Evolutionary conservation across 2,888 invertebrate species (phyloP), one percentile per base, ranked within the genome.

Genomic region (Smittia sp.): DNA sequence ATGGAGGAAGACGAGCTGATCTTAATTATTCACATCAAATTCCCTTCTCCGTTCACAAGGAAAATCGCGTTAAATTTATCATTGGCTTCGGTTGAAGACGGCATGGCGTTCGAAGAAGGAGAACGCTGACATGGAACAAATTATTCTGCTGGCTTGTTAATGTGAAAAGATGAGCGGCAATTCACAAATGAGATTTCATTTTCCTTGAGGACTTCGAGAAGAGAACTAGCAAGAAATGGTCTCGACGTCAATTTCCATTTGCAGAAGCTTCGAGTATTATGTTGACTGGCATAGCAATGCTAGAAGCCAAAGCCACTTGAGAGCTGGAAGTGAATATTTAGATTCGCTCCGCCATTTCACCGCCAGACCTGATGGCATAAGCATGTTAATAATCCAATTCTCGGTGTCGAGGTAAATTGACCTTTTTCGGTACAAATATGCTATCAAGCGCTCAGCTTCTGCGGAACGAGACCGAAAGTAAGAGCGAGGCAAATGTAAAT

Each of bases 321-420:
- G n/a, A 9, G 32, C 32, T 32, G 9, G 32, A 32, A 32, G 32
- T 32, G 32, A 74, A 25, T 66, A 70, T 13, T 54, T 69, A 0
- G 74, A 74, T n/a, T 77, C 76, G 11, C 69, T 73, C 7, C 74
- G 72, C 76, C 77, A 77, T 67, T 77, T 76, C 1, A 46, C 25
- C 1, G 75, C 52, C 6, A 77, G 52, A 18, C 77, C 77, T 38
- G 68, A 58, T 13, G 74, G 74, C 13, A 75, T 58, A 41, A 76
- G 74, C 6, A 73, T 39, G 11, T 74, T 58, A 20, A 77, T 66
- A 73, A 75, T 58, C 58, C 63, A 65, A 72, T 77, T 76, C 25
- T 76, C 72, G 27, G 75, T 69, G 54, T 75, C 74, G 24, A 75
- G 74, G 39, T 75, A 76, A 52, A 75, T 73, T 38, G 77, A 77